phyloP scores from a whole-genome alignment of 2,888 invertebrate genomes.

The Loripinus fragilis region DNA sequence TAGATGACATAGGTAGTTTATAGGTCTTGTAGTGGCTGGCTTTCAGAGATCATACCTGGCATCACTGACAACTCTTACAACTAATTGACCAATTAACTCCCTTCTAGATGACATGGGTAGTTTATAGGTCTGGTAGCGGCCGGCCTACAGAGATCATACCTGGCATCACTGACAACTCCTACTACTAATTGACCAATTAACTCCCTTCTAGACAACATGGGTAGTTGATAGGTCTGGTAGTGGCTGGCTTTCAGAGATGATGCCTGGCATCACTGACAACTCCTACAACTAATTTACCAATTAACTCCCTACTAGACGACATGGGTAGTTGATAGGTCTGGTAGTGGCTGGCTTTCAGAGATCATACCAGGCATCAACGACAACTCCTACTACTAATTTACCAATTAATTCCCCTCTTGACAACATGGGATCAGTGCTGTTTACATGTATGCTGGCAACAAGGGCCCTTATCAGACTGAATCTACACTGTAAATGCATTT shows the following conservation, averaged over 20 bases:
- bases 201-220: conserved; percentile 1
- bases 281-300: conserved; percentile 5
- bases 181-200: conserved; percentile 11
- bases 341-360: conserved; percentile 35
- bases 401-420: conserved; percentile 7
- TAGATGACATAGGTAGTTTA: conserved; percentile 5
- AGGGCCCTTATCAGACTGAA: no score
- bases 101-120: not conserved
- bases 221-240: not conserved
- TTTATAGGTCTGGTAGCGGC: conserved; percentile 36
- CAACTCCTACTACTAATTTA: conserved; percentile 7
- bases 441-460: no score
- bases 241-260: no score
- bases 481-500: no score
- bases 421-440: no score
- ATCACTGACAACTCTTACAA: not conserved
- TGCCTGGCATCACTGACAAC: not conserved
- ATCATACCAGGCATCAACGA: not conserved
- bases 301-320: conserved; percentile 1
- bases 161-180: not conserved
- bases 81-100: conserved; percentile 10
- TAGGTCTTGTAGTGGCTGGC: conserved; percentile 35
- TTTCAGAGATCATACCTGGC: conserved; percentile 15
- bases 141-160: conserved; percentile 20
- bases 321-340: conserved; percentile 24